Evolutionary conservation across 2,797 vertebrate genomes (phyloP).

Genomic region (Coranthus polyacanthus): DNA sequence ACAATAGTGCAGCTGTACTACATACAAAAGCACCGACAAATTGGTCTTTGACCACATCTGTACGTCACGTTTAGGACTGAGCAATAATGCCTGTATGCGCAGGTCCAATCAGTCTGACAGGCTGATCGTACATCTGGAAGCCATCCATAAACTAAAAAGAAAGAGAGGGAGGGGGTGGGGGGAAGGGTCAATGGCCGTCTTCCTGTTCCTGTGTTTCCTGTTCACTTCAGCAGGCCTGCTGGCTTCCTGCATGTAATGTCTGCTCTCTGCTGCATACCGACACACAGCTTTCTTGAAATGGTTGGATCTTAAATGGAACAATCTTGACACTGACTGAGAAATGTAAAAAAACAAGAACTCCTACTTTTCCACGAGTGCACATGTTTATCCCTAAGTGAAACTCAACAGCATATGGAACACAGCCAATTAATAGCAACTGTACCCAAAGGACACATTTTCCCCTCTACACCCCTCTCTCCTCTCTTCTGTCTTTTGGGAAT

Average conservation of each 20-base stretch:
- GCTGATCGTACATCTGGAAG: conserved; percentile 79
- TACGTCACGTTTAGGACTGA: conserved; percentile 42
- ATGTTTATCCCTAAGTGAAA: conserved; percentile 74
- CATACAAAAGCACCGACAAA: conserved; percentile 55
- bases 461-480: conserved; percentile 44
- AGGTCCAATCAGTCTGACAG: conserved; percentile 58
- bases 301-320: conserved; percentile 59
- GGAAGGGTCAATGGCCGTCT: conserved; percentile 76
- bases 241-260: conserved; percentile 40
- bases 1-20: conserved; percentile 58
- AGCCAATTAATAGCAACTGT: conserved; percentile 75
- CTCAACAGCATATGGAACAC: conserved; percentile 61
- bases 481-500: conserved; percentile 61
- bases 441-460: conserved; percentile 59
- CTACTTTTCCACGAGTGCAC: conserved; percentile 57
- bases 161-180: conserved; percentile 35
- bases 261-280: conserved; percentile 29
- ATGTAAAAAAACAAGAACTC: conserved; percentile 56
- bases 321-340: conserved; percentile 50
- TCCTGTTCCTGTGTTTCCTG: conserved; percentile 78
- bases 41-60: conserved; percentile 64
- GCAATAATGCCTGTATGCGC: conserved; percentile 41
- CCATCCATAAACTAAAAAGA: conserved; percentile 69
- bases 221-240: conserved; percentile 53
- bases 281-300: conserved; percentile 25